Base-by-base conservation (phyloP, 2,888 invertebrate genomes). In the Drosophila nr. perissopoda region DNA sequence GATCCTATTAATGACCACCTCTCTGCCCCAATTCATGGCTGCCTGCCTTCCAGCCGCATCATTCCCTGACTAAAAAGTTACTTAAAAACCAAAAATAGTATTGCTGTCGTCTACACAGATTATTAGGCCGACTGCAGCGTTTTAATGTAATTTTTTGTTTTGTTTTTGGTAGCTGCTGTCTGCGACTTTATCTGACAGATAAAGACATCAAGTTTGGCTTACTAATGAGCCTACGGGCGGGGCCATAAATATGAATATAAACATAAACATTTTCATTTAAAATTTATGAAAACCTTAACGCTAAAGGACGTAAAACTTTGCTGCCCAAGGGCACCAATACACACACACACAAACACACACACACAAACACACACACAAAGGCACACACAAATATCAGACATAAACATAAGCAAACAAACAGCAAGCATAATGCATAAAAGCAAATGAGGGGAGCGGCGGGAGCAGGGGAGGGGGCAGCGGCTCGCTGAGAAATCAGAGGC, bases 261-360 rank as follows among this genome's bases (percentile, higher is more conserved):
- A 78, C 69, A 71, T 78, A 74, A 85, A 88, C 67, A 74, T 80
- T 72, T 78, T 74, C 77, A 84, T 82, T 84, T 57, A 57, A 74
- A 75, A 87, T 79, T 82, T 87, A 74, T 72, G 85, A 68, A 76
- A 84, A 75, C 77, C 78, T 67, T 75, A 51, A 63, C 36, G 79
- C 70, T 38, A 58, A 77, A 53, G 65, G 60, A 61, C 73, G 66
- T 73, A 61, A 65, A 80, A 75, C 49, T 70, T 58, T 42, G 51
- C 66, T 49, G 62, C 70, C 59, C 65, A 71, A 40, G 76, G 57
- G 52, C 58, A 82, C 51, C 67, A 21, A 70, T 11, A 57, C 49
- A 40, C n/a, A 31, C 18, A 38, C 21, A 49, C 36, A n/a, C 60
- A 63, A 21, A 54, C 18, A 54, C 27, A 33, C 10, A n/a, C 46